Conservation (phyloP, 2,113 vertebrate genomes). For the Grus americana region DNA sequence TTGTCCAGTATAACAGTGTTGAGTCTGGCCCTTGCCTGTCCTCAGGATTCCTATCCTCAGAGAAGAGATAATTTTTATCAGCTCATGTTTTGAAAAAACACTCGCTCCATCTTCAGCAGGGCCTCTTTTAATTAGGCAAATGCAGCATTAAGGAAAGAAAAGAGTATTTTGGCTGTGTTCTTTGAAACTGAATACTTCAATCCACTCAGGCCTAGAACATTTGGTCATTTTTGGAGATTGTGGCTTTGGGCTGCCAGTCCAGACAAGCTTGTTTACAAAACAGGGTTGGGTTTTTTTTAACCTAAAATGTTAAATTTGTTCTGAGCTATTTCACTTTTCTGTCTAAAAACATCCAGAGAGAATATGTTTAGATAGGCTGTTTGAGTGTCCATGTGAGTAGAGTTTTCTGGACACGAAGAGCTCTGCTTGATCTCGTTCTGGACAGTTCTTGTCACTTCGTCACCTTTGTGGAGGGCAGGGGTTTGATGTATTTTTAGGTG, state of each 20-base stretch:
- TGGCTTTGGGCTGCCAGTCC: not conserved
- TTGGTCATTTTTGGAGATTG: not conserved
- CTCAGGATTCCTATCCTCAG: not conserved
- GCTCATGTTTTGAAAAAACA: not conserved
- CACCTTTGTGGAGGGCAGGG: not conserved
- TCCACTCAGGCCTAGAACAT: not conserved
- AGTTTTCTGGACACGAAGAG: not conserved
- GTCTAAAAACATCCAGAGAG: not conserved
- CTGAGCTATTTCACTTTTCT: not conserved
- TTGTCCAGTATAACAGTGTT: not conserved
- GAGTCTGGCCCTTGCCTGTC: not conserved
- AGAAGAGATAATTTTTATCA: not conserved
- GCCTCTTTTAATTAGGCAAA: not conserved
- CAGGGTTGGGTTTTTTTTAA: not conserved
- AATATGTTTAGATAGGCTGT: not conserved
- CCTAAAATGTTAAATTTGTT: not conserved
- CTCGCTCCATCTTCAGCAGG: not conserved
- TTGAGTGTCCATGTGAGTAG: not conserved
- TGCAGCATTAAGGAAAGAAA: not conserved
- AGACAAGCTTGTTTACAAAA: not conserved
- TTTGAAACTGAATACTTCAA: not conserved
- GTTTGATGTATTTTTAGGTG: not conserved
- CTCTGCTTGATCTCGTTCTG: not conserved
- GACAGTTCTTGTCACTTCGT: not conserved
- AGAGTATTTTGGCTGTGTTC: not conserved